phyloP scores from a whole-genome alignment of 2,888 invertebrate genomes.

The Drosophila colorata region DNA sequence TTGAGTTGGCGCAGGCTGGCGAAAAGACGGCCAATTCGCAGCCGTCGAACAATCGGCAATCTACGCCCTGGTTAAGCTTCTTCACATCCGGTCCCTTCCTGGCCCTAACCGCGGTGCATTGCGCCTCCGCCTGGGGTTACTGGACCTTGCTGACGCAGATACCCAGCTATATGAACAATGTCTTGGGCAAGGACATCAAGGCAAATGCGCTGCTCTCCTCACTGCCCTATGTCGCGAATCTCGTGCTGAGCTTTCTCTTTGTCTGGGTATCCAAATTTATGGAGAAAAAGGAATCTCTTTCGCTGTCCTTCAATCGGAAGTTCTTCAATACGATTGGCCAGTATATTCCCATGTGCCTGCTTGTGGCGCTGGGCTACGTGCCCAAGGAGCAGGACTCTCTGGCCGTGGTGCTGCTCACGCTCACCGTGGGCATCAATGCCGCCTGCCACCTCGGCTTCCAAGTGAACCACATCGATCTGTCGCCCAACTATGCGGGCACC shows the following conservation, averaged over 20 bases:
- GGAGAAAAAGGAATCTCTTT: conserved; percentile 73
- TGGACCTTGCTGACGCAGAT: conserved; percentile 93
- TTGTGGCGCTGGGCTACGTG: conserved; percentile 88
- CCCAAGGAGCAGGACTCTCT: conserved; percentile 83
- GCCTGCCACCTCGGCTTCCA: conserved; percentile 91
- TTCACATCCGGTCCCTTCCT: conserved; percentile 91
- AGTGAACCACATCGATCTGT: conserved; percentile 94
- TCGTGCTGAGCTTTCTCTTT: conserved; percentile 89
- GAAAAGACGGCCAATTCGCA: conserved; percentile 47
- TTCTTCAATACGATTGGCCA: conserved; percentile 88
- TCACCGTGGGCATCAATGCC: conserved; percentile 91
- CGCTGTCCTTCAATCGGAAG: conserved; percentile 85
- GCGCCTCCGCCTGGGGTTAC: conserved; percentile 92
- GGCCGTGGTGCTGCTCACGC: conserved; percentile 89
- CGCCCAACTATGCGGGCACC: conserved; percentile 93
- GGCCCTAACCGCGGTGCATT: conserved; percentile 90
- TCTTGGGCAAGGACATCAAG: conserved; percentile 90
- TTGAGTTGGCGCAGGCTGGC: conserved; percentile 85
- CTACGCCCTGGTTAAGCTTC: conserved; percentile 91
- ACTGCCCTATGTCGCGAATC: conserved; percentile 91
- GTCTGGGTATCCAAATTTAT: conserved; percentile 88
- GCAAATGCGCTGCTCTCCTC: conserved; percentile 90
- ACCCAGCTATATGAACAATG: conserved; percentile 91
- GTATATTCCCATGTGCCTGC: conserved; percentile 89
- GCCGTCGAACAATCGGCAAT: conserved; percentile 70